A percentile compares a stretch with the other conserved stretches of the same genome.
Conservation (phyloP, 53 echinoderm and acorn worm genomes). For the Patiria pectinifera region DNA sequence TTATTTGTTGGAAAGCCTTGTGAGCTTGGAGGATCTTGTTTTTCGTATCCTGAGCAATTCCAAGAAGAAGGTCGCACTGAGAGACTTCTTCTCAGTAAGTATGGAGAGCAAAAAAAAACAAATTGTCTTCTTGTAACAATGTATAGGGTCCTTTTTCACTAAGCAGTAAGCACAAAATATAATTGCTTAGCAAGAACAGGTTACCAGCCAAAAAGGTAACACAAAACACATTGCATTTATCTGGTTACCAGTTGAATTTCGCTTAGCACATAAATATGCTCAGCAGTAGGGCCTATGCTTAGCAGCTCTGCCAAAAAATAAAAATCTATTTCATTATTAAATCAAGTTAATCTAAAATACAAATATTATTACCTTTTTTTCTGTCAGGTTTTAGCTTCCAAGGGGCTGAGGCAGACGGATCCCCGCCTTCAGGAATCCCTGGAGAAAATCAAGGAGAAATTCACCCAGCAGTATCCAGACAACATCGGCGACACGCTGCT, state of each 20-base stretch:
- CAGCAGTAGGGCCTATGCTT: too few relatives aligned
- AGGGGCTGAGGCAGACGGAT: constrained; percentile 72
- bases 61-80: constrained; percentile 23
- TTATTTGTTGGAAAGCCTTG: constrained; percentile 38
- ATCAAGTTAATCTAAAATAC: background rate
- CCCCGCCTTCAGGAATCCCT: constrained; percentile 79
- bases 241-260: too few relatives aligned
- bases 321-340: background rate
- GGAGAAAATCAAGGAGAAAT: constrained; percentile 65
- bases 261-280: too few relatives aligned
- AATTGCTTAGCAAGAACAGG: too few relatives aligned
- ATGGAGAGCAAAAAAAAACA: background rate
- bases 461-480: constrained; percentile 67
- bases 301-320: too few relatives aligned
- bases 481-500: constrained; percentile 63
- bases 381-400: constrained; percentile 68
- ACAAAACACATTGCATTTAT: too few relatives aligned
- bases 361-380: background rate
- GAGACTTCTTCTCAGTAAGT: constrained; percentile 53
- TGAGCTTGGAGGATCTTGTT: constrained; percentile 76
- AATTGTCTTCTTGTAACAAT: too few relatives aligned
- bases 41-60: constrained; percentile 65
- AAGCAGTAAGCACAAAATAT: too few relatives aligned
- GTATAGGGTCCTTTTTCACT: too few relatives aligned
- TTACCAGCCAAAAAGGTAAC: too few relatives aligned